phyloP scores from a whole-genome alignment of 1,140 invertebrate genomes.

The Drosophila bocki region DNA sequence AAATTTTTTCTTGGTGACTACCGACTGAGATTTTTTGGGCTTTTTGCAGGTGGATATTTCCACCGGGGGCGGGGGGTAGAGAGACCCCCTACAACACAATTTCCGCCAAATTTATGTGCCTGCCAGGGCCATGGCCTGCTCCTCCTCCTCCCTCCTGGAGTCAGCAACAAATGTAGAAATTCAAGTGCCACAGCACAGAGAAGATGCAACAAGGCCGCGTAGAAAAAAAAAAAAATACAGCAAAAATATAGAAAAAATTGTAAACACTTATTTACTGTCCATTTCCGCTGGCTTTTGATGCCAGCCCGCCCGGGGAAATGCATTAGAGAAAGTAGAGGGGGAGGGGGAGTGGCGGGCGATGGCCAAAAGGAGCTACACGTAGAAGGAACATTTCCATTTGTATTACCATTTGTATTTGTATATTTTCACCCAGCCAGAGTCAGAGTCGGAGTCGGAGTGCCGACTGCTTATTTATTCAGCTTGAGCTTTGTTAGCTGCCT shows the following conservation, averaged over 20 bases:
- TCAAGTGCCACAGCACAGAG: slow-evolving; percentile 10
- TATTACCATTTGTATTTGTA: slow-evolving; percentile 53
- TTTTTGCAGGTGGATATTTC: slow-evolving; percentile 6
- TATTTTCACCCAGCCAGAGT: slow-evolving; percentile 40
- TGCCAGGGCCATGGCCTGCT: slow-evolving; percentile 5
- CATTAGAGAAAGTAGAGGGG: slow-evolving; percentile 2
- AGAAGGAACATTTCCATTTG: slow-evolving; percentile 66
- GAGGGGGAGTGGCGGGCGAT: background rate
- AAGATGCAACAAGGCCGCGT: slow-evolving; percentile 56
- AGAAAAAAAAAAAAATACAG: background rate
- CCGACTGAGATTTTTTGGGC: slow-evolving; percentile 24
- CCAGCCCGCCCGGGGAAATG: slow-evolving; percentile 22
- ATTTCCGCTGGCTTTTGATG: slow-evolving; percentile 77
- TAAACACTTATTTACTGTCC: slow-evolving; percentile 82
- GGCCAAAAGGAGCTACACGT: slow-evolving; percentile 3
- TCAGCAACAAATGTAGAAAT: slow-evolving; percentile 23
- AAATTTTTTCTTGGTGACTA: background rate
- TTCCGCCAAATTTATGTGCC: slow-evolving; percentile 72
- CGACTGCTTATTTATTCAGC: slow-evolving; percentile 68
- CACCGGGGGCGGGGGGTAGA: background rate
- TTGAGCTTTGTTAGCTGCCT: slow-evolving; percentile 39
- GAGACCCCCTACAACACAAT: slow-evolving; percentile 49
- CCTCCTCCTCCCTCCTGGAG: slow-evolving; percentile 3
- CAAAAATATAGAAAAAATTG: slow-evolving; percentile 60
- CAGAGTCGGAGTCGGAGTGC: slow-evolving; percentile 16